Percentiles rank a stretch among this genome's conserved stretches.
Evolutionary conservation across 2,113 vertebrate genomes (phyloP).

Genomic region (Syrrhaptes paradoxus): DNA sequence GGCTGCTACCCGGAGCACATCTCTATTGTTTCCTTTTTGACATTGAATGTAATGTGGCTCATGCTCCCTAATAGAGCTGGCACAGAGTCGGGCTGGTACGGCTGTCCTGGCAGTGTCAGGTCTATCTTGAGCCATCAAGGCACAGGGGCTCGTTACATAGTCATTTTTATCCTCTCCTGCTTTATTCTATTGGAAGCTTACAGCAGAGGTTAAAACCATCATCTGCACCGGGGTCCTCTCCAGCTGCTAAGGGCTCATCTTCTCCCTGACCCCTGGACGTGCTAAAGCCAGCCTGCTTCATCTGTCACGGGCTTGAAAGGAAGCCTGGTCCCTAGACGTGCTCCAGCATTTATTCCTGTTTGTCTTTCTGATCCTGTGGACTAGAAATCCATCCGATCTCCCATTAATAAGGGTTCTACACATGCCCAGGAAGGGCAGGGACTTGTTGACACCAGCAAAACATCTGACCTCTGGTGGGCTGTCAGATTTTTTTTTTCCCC

Average conservation of each 20-base stretch:
- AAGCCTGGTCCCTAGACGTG: not conserved
- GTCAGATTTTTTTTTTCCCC: not conserved
- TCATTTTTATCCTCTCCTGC: not conserved
- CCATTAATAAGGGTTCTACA: not conserved
- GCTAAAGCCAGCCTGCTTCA: not conserved
- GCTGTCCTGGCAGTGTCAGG: slow-evolving; percentile 37
- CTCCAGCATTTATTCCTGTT: not conserved
- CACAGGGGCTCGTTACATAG: not conserved
- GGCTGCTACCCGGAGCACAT: not conserved
- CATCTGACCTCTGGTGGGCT: not conserved
- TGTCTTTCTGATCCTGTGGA: not conserved
- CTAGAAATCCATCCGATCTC: not conserved
- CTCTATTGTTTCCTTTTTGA: slow-evolving; percentile 14
- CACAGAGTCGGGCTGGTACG: not conserved
- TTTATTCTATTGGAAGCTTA: slow-evolving; percentile 6
- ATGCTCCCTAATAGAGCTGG: not conserved
- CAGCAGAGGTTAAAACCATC: slow-evolving; percentile 50
- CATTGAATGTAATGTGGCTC: not conserved
- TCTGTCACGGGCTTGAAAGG: slow-evolving; percentile 10
- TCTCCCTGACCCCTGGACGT: slow-evolving; percentile 13
- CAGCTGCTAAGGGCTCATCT: slow-evolving; percentile 14
- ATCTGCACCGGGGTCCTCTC: not conserved
- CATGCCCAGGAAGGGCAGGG: not conserved
- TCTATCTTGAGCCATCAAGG: slow-evolving; percentile 11
- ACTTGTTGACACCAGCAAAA: not conserved